Conservation (phyloP, 2,797 vertebrate genomes). For the Rhinoraja longicauda region DNA sequence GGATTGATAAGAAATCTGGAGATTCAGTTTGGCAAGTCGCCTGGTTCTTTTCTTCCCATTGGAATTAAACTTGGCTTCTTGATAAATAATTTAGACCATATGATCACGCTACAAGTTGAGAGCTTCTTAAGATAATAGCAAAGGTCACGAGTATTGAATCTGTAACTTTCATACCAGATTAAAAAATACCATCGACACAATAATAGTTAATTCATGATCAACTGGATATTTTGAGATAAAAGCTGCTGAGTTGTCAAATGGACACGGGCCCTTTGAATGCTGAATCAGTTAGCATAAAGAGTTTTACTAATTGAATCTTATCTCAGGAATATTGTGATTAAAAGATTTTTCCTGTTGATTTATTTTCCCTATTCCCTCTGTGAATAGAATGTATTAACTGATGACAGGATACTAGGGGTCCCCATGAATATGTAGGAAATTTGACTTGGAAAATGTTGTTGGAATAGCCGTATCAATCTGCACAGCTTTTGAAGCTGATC, state of each 20-base stretch:
- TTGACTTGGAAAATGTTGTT: background rate
- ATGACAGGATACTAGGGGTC: background rate
- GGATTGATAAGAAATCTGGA: background rate
- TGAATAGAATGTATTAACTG: background rate
- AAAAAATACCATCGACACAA: background rate
- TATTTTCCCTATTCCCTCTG: background rate
- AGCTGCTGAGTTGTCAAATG: background rate
- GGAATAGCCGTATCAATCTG: background rate
- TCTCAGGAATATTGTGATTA: background rate
- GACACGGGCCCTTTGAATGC: background rate
- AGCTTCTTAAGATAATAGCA: background rate
- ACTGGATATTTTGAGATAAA: too few species aligned
- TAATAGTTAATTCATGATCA: background rate
- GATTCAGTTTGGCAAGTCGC: constrained; percentile 8
- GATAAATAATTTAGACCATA: background rate
- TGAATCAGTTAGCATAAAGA: background rate
- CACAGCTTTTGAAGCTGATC: background rate
- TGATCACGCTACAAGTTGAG: background rate
- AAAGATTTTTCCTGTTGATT: background rate
- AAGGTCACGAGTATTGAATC: background rate
- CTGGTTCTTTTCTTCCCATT: background rate
- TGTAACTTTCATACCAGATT: background rate
- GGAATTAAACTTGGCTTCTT: background rate
- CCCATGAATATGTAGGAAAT: too few species aligned
- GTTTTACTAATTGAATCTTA: background rate